Conservation (phyloP, 2,888 invertebrate genomes). For the Macaria notata region DNA sequence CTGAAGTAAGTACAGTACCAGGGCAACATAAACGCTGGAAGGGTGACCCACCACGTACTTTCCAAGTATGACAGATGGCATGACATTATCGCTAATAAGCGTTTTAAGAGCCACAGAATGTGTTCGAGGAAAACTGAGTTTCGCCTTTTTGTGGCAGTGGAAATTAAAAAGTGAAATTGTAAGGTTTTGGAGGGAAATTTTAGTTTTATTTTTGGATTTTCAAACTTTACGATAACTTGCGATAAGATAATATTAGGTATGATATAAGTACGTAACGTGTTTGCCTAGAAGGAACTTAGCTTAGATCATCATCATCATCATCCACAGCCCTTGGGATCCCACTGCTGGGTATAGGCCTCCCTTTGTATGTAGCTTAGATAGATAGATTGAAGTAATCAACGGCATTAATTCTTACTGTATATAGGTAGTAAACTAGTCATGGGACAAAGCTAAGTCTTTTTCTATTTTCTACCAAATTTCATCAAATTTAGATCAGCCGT, state of each 20-base stretch:
- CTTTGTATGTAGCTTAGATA: no score
- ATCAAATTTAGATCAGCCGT: no score
- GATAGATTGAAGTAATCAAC: neutral
- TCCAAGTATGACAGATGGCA: constrained; percentile 32
- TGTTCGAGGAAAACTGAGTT: constrained; percentile 32
- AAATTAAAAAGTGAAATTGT: constrained; percentile 15
- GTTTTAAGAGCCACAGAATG: constrained; percentile 27
- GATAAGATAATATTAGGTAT: neutral
- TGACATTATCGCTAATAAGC: constrained; percentile 24
- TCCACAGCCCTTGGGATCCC: no score
- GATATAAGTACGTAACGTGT: neutral
- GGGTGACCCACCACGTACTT: constrained; percentile 34
- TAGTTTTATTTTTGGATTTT: neutral
- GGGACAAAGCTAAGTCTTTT: no score
- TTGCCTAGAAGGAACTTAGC: neutral
- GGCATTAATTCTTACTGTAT: neutral
- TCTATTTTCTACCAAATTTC: no score
- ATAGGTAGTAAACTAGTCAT: no score
- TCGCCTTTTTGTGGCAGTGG: constrained; percentile 24
- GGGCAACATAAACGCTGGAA: constrained; percentile 20
- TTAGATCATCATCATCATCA: no score
- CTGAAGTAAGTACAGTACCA: constrained; percentile 15
- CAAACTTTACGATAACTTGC: neutral
- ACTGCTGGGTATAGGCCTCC: no score
- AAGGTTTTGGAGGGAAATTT: neutral